phyloP scores from a whole-genome alignment of 2,888 invertebrate genomes.

The Epinotia brunnichana region DNA sequence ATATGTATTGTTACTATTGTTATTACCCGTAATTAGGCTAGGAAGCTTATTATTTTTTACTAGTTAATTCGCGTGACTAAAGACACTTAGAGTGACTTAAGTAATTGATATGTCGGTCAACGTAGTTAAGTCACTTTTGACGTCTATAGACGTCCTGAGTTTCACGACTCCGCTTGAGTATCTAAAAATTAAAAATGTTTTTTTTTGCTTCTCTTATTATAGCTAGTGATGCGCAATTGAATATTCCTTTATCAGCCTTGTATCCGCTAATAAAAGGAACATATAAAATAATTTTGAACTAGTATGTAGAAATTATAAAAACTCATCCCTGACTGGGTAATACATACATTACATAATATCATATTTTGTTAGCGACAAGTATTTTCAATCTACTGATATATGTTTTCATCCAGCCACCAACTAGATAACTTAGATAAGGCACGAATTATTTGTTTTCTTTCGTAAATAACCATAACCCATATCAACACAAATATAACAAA shows the following conservation, averaged over 20 bases:
- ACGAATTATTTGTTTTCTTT: conserved; percentile 12
- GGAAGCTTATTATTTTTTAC: conserved; percentile 25
- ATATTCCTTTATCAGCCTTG: too few relatives aligned
- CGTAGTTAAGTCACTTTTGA: neutral
- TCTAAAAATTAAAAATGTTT: too few relatives aligned
- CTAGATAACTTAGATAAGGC: neutral
- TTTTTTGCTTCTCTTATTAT: too few relatives aligned
- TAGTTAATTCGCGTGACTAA: conserved; percentile 9
- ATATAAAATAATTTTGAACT: too few relatives aligned
- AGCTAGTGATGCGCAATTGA: too few relatives aligned
- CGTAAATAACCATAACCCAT: conserved; percentile 3
- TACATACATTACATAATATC: too few relatives aligned
- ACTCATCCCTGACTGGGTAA: too few relatives aligned
- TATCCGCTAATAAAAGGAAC: too few relatives aligned
- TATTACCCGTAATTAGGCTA: conserved; percentile 13
- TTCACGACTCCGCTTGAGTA: neutral
- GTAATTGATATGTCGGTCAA: neutral
- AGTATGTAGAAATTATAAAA: too few relatives aligned
- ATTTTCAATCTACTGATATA: neutral
- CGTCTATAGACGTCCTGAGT: neutral
- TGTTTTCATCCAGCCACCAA: neutral
- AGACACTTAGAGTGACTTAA: neutral
- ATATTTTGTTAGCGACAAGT: too few relatives aligned
- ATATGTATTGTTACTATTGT: conserved; percentile 27
- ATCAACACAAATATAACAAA: conserved; percentile 17